Base-by-base conservation (phyloP, 1,140 invertebrate species). In the Drosophila auraria region DNA sequence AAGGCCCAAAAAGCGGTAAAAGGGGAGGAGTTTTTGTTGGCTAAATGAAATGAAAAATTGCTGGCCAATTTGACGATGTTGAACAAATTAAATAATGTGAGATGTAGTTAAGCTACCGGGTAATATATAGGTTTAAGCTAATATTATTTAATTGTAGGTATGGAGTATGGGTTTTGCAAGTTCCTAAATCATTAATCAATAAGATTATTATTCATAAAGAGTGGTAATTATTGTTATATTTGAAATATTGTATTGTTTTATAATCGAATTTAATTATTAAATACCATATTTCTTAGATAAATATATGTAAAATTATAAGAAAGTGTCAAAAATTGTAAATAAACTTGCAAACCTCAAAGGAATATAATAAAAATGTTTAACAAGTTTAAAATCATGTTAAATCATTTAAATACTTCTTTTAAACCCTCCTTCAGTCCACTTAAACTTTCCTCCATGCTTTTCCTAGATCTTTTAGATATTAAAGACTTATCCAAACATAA, bases 51-150 rank as follows among this genome's bases (percentile, higher is more conserved):
- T n/a, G 63, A 71, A 68, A 71, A 68, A 64, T 50, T 50, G 65
- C 59, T 27, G 5, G 25, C 33, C 59, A 69, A 54, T 71, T 71
- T 47, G 63, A 53, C 17, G 63, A 27, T 71, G 68, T 71, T 38
- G 15, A 36, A 68, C 68, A 71, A 71, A 71, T 69, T 71, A 69
- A 69, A 71, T 71, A 71, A 71, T 69, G 15, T 27, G 23, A 20
- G 7, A 23, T 12, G 64, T 47, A 47, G 49, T 30, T 56, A 20
- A 17, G 17, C 62, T 44, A 54, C 49, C 38, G 40, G 36, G 12
- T 54, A 63, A 63, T 40, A 17, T 9, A 33, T 40, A 54, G 49
- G 27, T 15, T 36, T 36, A 5, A 53, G n/a, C 38, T 23, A 3
- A 27, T 17, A 65, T n/a, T 61, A n/a, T 15, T 27, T 64, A 57